Base-by-base conservation (phyloP, 2,888 invertebrate genomes). In the Abscondita cerata region DNA sequence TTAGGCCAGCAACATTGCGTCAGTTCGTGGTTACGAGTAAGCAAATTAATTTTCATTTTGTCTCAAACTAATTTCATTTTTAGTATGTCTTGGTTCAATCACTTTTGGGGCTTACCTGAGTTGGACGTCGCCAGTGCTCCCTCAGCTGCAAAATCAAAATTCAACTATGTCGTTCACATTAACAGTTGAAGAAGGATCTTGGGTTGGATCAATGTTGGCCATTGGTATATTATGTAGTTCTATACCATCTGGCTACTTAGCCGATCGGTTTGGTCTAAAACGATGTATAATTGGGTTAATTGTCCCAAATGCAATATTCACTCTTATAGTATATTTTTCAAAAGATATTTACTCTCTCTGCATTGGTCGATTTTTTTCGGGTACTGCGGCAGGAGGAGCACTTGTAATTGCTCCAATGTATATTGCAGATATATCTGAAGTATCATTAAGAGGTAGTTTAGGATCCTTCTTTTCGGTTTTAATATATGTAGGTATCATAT, bases 321-420 rank as follows among this genome's bases (percentile, higher is more conserved):
- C 56, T 91, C 52, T 86, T 19, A 80, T 89, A 16, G 89, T 89
- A 2, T 6, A 36, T 6, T 20, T 52, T 2, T 6, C 55, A 1
- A 51, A 36, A 5, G 36, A 55, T 20, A 55, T 16, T 12, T 18
- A 8, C n/a, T n/a, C 31, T 60, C 1, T 61, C 46, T 15, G 15
- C 40, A 0, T n/a, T n/a, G 91, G 87, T 0, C 83, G 91, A 62
- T n/a, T 84, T 92, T 68, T 93, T 53, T 90, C 88, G 68, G 95
- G 95, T 52, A 77, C 88, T 56, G 84, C 80, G 0, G 73, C 85
- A 72, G 91, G 91, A 48, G 88, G 89, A 0, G 84, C 87, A 18
- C 91, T 91, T 73, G 91, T 93, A 1, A 84, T 90, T 5, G 89
- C 89, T 0, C 93, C 94, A 0, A 89, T 93, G 82, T 95, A 93